phyloP scores from a whole-genome alignment of 2,797 vertebrate species.

The Tympanoctomys barrerae region DNA sequence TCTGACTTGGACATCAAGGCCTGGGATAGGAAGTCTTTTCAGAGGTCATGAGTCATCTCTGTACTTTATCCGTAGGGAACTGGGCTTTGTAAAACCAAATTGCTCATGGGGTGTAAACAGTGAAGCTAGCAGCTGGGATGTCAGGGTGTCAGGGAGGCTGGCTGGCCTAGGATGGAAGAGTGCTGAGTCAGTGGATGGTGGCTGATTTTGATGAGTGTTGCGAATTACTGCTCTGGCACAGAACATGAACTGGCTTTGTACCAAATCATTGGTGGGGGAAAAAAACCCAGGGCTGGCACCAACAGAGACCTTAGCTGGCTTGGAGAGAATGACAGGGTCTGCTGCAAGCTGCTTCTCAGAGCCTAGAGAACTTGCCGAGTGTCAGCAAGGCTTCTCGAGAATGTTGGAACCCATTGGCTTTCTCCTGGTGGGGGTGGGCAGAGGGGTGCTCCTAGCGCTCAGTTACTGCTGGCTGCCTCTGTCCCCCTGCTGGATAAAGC shows the following conservation, averaged over 20 bases:
- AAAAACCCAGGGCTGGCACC: neutral
- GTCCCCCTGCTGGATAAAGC: neutral
- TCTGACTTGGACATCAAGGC: constrained; percentile 35
- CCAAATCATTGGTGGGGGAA: neutral
- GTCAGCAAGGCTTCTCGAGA: neutral
- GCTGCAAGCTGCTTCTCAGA: constrained; percentile 3
- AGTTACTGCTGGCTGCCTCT: neutral
- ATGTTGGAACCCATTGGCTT: neutral
- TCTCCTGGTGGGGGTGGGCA: neutral
- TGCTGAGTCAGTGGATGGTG: constrained; percentile 73
- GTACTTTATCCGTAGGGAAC: constrained; percentile 28
- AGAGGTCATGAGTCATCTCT: constrained; percentile 58
- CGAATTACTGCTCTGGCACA: constrained; percentile 67
- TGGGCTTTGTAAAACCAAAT: constrained; percentile 25
- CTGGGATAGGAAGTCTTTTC: constrained; percentile 20
- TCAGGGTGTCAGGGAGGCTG: constrained; percentile 54
- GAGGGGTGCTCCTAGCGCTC: neutral
- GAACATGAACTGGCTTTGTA: constrained; percentile 48
- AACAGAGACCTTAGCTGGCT: neutral
- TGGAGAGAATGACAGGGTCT: constrained; percentile 22
- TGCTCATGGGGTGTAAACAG: constrained; percentile 20
- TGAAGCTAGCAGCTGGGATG: constrained; percentile 25
- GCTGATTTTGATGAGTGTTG: constrained; percentile 67
- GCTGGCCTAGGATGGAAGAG: neutral
- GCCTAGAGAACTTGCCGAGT: neutral